Percentiles rank a stretch among this genome's conserved stretches.
Evolutionary conservation across 2,797 vertebrate species (phyloP).

Genomic region (Tangara arthus): DNA sequence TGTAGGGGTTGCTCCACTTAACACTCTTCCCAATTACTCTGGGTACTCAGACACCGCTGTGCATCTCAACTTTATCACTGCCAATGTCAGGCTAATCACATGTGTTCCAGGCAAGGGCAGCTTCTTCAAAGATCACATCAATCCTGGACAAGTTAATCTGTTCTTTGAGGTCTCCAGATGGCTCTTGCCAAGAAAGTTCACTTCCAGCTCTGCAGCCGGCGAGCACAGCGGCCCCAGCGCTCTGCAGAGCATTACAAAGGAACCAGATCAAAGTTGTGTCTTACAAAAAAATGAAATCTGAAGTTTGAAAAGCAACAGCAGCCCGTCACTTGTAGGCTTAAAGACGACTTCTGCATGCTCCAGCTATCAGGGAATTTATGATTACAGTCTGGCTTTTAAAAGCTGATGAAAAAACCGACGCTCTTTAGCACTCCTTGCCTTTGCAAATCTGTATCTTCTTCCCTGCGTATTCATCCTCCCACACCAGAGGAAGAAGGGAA

Average conservation of each 20-base stretch:
- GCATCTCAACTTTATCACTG: slow-evolving; percentile 34
- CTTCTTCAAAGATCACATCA: slow-evolving; percentile 65
- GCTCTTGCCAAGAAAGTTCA: slow-evolving; percentile 64
- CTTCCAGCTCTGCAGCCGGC: slow-evolving; percentile 40
- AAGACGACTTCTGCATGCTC: slow-evolving; percentile 54
- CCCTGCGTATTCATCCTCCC: slow-evolving; percentile 27
- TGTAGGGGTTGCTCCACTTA: background rate
- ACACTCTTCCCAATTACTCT: slow-evolving; percentile 3
- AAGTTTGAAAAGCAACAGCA: slow-evolving; percentile 68
- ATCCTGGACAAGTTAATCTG: slow-evolving; percentile 66
- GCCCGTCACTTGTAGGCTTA: slow-evolving; percentile 63
- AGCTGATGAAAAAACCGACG: background rate
- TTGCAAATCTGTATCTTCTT: slow-evolving; percentile 56
- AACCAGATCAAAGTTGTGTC: slow-evolving; percentile 62
- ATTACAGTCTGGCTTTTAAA: slow-evolving; percentile 60
- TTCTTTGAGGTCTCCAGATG: slow-evolving; percentile 66
- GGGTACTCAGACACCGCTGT: background rate
- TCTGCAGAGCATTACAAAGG: slow-evolving; percentile 61
- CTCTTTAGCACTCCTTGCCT: slow-evolving; percentile 49
- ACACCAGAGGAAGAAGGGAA: slow-evolving; percentile 36
- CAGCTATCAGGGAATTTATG: slow-evolving; percentile 66
- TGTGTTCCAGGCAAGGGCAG: slow-evolving; percentile 51
- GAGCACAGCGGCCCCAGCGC: background rate
- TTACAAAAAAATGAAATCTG: slow-evolving; percentile 55
- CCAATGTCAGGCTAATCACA: slow-evolving; percentile 51